Evolutionary conservation across 2,797 vertebrate species (phyloP).

Genomic region (Periophthalmus magnuspinnatus): DNA sequence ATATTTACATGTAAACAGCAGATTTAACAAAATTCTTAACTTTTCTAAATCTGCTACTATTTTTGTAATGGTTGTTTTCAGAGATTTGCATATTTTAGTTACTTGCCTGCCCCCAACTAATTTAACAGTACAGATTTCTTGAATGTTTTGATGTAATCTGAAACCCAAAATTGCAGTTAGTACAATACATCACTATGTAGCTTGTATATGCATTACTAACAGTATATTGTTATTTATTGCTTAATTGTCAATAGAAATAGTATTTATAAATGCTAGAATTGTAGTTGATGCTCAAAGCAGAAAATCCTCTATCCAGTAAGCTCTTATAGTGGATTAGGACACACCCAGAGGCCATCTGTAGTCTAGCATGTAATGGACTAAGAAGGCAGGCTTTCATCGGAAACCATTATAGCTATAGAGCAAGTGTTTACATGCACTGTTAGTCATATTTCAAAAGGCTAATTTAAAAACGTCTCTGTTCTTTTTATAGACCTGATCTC

Average conservation of each 20-base stretch:
- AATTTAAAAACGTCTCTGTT: neutral
- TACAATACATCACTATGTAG: neutral
- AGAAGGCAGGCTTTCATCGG: neutral
- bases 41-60: neutral
- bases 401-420: neutral
- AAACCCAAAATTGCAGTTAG: neutral
- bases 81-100: neutral
- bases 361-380: neutral
- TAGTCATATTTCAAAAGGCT: neutral
- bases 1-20: neutral
- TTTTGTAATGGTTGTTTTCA: neutral
- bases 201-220: neutral
- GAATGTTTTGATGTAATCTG: neutral
- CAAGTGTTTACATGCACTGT: neutral
- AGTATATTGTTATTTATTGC: constrained; percentile 1
- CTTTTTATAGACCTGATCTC: constrained; percentile 76
- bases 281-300: neutral
- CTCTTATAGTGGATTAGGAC: neutral
- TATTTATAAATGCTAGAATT: neutral
- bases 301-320: neutral
- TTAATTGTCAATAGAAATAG: neutral
- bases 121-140: neutral
- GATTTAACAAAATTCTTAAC: neutral
- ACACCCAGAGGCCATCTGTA: neutral
- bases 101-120: neutral